Evolutionary conservation across 2,797 vertebrate genomes (phyloP).

Genomic region (Anguilla obscura): DNA sequence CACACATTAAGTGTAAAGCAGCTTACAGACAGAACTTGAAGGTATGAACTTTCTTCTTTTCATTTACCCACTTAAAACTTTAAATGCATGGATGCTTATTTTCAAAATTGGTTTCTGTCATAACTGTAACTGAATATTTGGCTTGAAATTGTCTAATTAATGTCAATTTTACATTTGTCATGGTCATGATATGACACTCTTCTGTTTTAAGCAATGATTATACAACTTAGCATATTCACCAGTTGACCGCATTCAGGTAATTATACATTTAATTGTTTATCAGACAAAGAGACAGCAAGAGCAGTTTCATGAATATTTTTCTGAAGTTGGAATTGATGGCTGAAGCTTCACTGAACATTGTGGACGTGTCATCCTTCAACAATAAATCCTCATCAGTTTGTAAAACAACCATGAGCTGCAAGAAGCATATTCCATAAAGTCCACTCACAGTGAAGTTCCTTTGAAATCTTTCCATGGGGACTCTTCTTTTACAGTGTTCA

Average conservation of each 20-base stretch:
- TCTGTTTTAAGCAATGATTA: constrained; percentile 5
- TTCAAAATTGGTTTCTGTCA: not conserved
- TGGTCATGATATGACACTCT: constrained; percentile 1
- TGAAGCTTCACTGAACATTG: constrained; percentile 15
- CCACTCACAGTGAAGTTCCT: not conserved
- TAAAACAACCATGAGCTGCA: not conserved
- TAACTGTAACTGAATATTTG: not conserved
- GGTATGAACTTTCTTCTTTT: not conserved
- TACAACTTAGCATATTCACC: constrained; percentile 14
- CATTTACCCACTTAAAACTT: not conserved
- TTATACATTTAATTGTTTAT: constrained; percentile 33
- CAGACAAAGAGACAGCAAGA: constrained; percentile 28
- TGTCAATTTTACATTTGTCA: not conserved
- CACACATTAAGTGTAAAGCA: not conserved
- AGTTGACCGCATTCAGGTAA: constrained; percentile 34
- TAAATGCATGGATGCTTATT: not conserved
- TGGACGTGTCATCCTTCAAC: constrained; percentile 21
- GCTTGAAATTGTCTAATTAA: not conserved
- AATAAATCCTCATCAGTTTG: not conserved
- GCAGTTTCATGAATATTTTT: constrained; percentile 10
- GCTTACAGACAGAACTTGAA: not conserved
- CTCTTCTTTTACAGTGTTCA: not conserved
- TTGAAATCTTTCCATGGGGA: not conserved
- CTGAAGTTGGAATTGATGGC: not conserved
- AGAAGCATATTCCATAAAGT: not conserved